Evolutionary conservation across 1,140 invertebrate genomes (phyloP).

Genomic region (Amyelois transitella): DNA sequence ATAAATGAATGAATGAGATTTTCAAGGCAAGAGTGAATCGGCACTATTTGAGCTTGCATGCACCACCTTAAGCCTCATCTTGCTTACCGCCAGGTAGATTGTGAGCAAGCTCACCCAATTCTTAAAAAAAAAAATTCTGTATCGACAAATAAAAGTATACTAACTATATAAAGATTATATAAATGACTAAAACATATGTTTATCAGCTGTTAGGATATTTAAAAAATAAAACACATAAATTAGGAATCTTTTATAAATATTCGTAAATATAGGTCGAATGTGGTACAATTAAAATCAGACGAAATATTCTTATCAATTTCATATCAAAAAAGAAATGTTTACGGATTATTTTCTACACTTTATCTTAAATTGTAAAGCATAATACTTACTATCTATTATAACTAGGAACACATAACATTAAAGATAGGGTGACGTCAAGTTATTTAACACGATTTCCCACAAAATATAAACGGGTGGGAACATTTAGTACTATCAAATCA

Average conservation of each 20-base stretch:
- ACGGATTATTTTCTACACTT: conserved; percentile 70
- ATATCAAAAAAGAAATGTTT: conserved; percentile 68
- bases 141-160: too few species aligned
- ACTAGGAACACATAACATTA: conserved; percentile 61
- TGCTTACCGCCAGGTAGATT: too few species aligned
- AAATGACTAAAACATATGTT: too few species aligned
- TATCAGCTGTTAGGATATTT: not conserved
- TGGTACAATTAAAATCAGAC: conserved; percentile 71
- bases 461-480: too few species aligned
- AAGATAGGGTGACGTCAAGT: conserved; percentile 29
- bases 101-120: too few species aligned
- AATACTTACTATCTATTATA: conserved; percentile 51
- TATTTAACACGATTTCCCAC: not conserved
- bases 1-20: too few species aligned
- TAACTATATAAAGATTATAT: too few species aligned
- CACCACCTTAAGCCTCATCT: too few species aligned
- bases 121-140: too few species aligned
- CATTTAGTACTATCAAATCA: too few species aligned
- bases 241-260: conserved; percentile 74
- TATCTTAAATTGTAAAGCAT: conserved; percentile 61
- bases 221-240: conserved; percentile 52
- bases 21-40: too few species aligned
- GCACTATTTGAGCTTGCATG: too few species aligned
- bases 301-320: conserved; percentile 68
- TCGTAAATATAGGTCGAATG: conserved; percentile 72